A percentile compares a stretch with the other conserved stretches of the same genome.
phyloP scores from a whole-genome alignment of 2,888 invertebrate genomes.

The Maniola hyperantus region DNA sequence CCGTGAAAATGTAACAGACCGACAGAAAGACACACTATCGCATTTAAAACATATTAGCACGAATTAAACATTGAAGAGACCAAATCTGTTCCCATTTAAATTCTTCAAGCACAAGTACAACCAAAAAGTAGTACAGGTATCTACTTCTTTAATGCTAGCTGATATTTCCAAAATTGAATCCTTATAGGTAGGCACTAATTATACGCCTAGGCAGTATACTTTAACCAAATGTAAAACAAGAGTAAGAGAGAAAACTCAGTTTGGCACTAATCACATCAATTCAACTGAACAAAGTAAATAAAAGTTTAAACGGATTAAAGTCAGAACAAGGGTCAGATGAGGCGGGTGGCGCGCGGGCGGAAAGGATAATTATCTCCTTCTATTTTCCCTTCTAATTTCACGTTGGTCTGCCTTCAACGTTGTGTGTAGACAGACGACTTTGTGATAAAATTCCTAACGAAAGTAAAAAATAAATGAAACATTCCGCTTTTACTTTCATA shows the following conservation, averaged over 20 bases:
- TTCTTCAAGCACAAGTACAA: no score
- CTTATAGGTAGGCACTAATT: neutral
- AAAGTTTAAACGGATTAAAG: conserved; percentile 80
- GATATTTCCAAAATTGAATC: no score
- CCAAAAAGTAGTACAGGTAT: no score
- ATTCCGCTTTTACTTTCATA: neutral
- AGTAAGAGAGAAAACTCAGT: conserved; percentile 2
- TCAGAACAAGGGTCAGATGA: conserved; percentile 61
- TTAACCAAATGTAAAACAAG: no score
- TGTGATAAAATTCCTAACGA: conserved; percentile 27
- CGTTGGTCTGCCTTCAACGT: conserved; percentile 60
- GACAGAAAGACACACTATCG: no score
- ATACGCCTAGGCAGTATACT: no score
- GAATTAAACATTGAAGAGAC: no score
- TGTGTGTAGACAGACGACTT: conserved; percentile 50
- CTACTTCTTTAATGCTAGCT: no score
- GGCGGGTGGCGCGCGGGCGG: conserved; percentile 43
- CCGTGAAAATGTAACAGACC: no score
- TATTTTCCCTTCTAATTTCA: conserved; percentile 78
- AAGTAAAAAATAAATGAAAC: neutral
- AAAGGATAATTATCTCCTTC: conserved; percentile 76
- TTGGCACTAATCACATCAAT: conserved; percentile 67
- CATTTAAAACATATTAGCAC: no score
- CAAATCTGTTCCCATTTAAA: no score
- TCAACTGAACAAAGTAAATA: conserved; percentile 64